Conservation (phyloP, 1,140 invertebrate species). For the Drosophila miranda region DNA sequence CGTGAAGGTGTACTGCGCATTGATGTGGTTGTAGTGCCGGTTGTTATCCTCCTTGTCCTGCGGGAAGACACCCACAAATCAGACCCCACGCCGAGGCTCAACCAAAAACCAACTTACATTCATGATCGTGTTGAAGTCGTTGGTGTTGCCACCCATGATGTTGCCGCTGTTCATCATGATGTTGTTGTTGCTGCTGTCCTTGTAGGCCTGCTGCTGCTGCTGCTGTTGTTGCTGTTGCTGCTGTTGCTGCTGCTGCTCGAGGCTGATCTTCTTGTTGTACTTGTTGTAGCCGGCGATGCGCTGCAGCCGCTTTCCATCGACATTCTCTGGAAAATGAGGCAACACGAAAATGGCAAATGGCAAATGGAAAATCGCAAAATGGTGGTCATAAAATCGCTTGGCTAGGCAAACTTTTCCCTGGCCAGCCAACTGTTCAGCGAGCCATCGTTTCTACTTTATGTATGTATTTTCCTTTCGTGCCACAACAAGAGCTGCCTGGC, state of each 20-base stretch:
- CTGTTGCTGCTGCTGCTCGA: constrained; percentile 82
- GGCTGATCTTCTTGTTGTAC: constrained; percentile 86
- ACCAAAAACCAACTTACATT: constrained; percentile 61
- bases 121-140: constrained; percentile 82
- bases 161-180: constrained; percentile 77
- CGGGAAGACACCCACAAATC: background rate
- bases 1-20: constrained; percentile 86
- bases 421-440: constrained; percentile 13
- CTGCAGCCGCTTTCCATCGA: constrained; percentile 85
- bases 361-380: constrained; percentile 46
- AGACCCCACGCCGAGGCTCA: too few relatives aligned
- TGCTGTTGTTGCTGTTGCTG: constrained; percentile 66
- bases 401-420: constrained; percentile 53
- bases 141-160: constrained; percentile 73
- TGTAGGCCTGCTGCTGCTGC: constrained; percentile 82
- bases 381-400: constrained; percentile 59
- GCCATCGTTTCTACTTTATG: constrained; percentile 50
- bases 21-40: constrained; percentile 81
- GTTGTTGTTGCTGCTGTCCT: constrained; percentile 80
- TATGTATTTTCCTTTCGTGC: constrained; percentile 37
- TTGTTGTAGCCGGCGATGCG: constrained; percentile 86
- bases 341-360: constrained; percentile 11
- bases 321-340: constrained; percentile 83
- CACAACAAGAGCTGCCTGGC: constrained; percentile 16
- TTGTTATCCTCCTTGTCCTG: constrained; percentile 82